phyloP scores from a whole-genome alignment of 2,888 invertebrate species.

The Lottia scabra region DNA sequence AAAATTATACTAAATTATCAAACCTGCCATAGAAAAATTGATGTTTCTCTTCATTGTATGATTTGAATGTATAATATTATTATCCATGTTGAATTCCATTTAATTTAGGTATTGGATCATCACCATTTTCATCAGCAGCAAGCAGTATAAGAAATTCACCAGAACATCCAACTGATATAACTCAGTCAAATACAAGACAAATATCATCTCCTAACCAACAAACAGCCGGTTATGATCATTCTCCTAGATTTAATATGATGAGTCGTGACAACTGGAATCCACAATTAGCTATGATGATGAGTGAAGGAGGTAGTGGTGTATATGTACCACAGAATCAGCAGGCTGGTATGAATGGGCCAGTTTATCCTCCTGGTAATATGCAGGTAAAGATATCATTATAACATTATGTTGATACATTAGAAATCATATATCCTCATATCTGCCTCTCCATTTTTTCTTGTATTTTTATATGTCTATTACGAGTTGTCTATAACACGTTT shows the following conservation, averaged over 20 bases:
- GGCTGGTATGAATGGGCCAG: slow-evolving; percentile 26
- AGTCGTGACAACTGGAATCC: slow-evolving; percentile 35
- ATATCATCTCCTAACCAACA: background rate
- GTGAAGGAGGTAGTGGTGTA: slow-evolving; percentile 16
- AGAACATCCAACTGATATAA: slow-evolving; percentile 46
- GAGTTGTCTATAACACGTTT: too few relatives aligned
- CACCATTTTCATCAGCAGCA: slow-evolving; percentile 59
- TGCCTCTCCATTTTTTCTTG: too few relatives aligned
- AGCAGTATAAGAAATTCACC: slow-evolving; percentile 62
- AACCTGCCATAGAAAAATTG: too few relatives aligned
- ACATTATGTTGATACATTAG: background rate
- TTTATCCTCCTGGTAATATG: background rate
- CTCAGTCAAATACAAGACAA: slow-evolving; percentile 5
- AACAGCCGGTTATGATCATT: slow-evolving; percentile 9
- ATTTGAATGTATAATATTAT: too few relatives aligned
- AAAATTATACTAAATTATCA: too few relatives aligned
- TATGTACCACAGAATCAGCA: too few relatives aligned
- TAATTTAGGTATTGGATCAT: slow-evolving; percentile 58
- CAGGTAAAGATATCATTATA: background rate
- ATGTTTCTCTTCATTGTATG: too few relatives aligned
- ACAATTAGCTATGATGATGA: slow-evolving; percentile 37
- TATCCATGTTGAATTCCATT: too few relatives aligned
- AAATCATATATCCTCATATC: too few relatives aligned
- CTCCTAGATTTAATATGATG: slow-evolving; percentile 13
- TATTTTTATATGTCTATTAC: too few relatives aligned